Conservation (phyloP, 1,140 invertebrate genomes). For the Drosophila tani region DNA sequence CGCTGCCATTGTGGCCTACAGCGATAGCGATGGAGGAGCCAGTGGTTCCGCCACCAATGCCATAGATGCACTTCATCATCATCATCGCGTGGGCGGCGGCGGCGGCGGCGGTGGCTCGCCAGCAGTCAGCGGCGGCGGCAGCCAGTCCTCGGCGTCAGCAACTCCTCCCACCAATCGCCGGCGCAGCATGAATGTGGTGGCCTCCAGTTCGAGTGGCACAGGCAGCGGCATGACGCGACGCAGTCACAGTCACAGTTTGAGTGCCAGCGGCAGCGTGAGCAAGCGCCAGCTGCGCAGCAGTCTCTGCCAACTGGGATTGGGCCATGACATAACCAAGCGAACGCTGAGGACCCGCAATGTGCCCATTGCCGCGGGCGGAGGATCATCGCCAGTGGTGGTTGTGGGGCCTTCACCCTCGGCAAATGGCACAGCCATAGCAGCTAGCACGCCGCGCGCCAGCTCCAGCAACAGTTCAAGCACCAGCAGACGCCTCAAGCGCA, state of each 20-base stretch:
- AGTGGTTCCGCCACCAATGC: not conserved
- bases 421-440: conserved; percentile 6
- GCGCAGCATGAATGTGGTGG: conserved; percentile 19
- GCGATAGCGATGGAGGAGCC: conserved; percentile 7
- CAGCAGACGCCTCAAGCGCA: conserved; percentile 47
- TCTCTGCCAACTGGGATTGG: conserved; percentile 46
- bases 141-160: not conserved
- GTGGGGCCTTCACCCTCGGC: not conserved
- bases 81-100: not conserved
- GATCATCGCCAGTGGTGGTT: conserved; percentile 5
- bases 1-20: conserved; percentile 53
- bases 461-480: not conserved
- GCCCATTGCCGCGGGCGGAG: conserved; percentile 19
- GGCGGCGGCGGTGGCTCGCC: not conserved
- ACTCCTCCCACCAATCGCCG: conserved; percentile 11
- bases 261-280: conserved; percentile 35
- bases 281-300: conserved; percentile 78
- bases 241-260: conserved; percentile 66
- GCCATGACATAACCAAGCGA: conserved; percentile 63
- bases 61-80: not conserved
- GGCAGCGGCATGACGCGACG: conserved; percentile 53
- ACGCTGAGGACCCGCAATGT: conserved; percentile 73
- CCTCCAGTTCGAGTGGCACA: conserved; percentile 22
- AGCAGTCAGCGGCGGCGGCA: conserved; percentile 6
- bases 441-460: not conserved